Conservation (phyloP, 2,113 vertebrate genomes). For the Poeciliopsis retropinna region DNA sequence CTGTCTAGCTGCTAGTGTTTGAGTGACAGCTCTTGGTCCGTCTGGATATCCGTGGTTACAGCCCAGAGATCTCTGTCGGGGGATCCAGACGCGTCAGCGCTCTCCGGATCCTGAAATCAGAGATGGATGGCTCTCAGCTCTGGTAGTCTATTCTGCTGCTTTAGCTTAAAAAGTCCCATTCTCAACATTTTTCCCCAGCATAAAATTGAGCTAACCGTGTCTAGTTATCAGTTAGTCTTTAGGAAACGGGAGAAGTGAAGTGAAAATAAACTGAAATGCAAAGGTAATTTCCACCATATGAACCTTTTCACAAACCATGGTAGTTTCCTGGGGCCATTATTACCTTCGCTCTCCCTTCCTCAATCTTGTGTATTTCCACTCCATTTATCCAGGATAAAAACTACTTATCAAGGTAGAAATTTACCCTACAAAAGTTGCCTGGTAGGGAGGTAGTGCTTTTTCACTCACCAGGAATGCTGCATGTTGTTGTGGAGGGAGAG, state of each 20-base stretch:
- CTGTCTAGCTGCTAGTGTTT: conserved; percentile 52
- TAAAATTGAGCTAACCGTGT: conserved; percentile 15
- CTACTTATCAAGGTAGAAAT: neutral
- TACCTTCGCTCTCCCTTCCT: neutral
- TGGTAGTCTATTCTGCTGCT: conserved; percentile 39
- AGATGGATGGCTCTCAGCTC: conserved; percentile 64
- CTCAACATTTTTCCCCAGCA: conserved; percentile 9
- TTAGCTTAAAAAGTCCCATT: conserved; percentile 19
- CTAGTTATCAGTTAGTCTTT: neutral
- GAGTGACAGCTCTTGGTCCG: conserved; percentile 74
- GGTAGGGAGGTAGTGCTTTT: neutral
- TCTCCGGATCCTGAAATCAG: conserved; percentile 70
- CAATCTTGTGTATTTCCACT: neutral
- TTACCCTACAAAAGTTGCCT: neutral
- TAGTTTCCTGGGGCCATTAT: neutral
- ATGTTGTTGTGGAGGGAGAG: neutral
- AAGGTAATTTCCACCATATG: neutral
- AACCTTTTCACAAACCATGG: neutral
- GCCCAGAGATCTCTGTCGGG: conserved; percentile 61
- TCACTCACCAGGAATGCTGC: neutral
- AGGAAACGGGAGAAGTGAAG: neutral
- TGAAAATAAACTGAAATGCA: neutral
- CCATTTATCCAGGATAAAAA: neutral
- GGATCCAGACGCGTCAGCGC: conserved; percentile 72
- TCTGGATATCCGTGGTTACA: conserved; percentile 75